Evolutionary conservation across 2,797 vertebrate species (phyloP).

Genomic region (Artibeus lituratus): DNA sequence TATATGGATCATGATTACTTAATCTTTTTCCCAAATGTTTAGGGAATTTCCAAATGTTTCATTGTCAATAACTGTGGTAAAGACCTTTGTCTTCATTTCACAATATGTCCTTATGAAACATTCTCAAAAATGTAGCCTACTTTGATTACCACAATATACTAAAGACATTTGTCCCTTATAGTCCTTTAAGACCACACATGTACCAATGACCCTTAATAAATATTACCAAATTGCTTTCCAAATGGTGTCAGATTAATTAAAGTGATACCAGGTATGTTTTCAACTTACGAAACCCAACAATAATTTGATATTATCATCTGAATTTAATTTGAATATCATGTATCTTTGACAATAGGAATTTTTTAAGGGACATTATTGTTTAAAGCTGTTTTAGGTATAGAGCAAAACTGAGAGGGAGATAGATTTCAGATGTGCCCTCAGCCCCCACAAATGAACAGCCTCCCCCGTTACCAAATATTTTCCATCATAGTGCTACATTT

Average conservation of each 20-base stretch:
- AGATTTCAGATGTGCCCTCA: not conserved
- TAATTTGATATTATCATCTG: not conserved
- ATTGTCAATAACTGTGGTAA: not conserved
- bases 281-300: not conserved
- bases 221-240: not conserved
- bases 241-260: not conserved
- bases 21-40: not conserved
- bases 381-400: not conserved
- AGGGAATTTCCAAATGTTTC: not conserved
- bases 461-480: too few relatives aligned
- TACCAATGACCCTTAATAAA: not conserved
- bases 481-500: not conserved
- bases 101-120: not conserved
- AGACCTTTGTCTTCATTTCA: not conserved
- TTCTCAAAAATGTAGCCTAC: not conserved
- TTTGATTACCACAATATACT: not conserved
- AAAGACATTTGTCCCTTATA: too few relatives aligned
- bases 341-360: not conserved
- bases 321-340: not conserved
- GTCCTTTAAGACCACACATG: not conserved
- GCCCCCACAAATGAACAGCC: not conserved
- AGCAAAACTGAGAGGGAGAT: not conserved
- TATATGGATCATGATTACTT: not conserved
- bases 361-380: not conserved
- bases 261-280: not conserved